Conservation (phyloP, 2,888 invertebrate genomes). For the Cantharis nigra region DNA sequence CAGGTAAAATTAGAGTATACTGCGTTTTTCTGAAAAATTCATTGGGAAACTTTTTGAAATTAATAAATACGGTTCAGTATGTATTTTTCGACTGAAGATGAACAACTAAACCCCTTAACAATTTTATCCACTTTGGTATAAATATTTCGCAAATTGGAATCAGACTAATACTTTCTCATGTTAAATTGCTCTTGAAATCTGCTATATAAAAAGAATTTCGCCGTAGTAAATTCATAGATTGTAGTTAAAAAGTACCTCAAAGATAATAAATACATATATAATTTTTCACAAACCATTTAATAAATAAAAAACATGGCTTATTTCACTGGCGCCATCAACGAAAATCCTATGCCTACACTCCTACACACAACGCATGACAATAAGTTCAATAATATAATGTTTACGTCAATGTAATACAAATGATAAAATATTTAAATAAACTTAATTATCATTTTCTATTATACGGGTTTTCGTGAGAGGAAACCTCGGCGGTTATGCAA, state of each 20-base stretch:
- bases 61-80: too few species aligned
- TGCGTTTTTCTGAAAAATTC: too few species aligned
- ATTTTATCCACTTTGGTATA: too few species aligned
- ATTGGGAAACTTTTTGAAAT: too few species aligned
- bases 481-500: not conserved
- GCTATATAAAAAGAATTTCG: not conserved
- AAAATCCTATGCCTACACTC: not conserved
- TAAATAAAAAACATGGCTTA: not conserved
- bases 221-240: not conserved
- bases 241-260: too few species aligned
- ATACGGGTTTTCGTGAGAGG: not conserved
- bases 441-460: not conserved
- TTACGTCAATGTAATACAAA: not conserved
- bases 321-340: not conserved
- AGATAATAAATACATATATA: not conserved
- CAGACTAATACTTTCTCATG: not conserved
- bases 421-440: not conserved
- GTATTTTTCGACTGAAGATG: too few species aligned
- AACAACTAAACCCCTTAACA: too few species aligned
- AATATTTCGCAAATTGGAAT: not conserved
- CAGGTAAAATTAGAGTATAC: too few species aligned
- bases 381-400: not conserved
- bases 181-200: not conserved
- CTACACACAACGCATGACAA: not conserved
- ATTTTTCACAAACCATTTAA: not conserved